These are phyloP conservation scores for Poeciliopsis prolifica DNA, from an alignment of 2,113 vertebrate species.

Conservation along the genomic window DNA sequence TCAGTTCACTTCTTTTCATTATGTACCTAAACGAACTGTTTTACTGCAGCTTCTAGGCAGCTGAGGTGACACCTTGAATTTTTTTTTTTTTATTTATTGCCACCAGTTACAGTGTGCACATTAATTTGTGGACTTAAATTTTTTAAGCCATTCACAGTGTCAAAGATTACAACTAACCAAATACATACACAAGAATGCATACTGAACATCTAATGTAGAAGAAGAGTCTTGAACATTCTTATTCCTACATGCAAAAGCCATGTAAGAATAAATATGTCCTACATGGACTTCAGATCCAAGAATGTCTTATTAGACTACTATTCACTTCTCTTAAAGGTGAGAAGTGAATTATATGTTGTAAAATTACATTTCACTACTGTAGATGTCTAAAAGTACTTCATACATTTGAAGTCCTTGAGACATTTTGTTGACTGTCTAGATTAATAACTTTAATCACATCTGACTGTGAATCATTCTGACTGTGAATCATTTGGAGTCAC, in stretches of 20 bases:
- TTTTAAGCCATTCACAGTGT: background rate
- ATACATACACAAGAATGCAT: background rate
- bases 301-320: too few relatives aligned
- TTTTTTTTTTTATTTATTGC: background rate
- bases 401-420: background rate
- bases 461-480: slow-evolving; percentile 2
- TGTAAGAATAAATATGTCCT: too few relatives aligned
- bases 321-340: too few relatives aligned
- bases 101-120: background rate
- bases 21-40: background rate
- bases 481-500: slow-evolving; percentile 23
- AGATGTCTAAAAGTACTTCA: background rate
- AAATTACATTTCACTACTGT: background rate
- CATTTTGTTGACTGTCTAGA: background rate
- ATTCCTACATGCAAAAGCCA: too few relatives aligned
- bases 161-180: background rate
- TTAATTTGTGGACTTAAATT: background rate
- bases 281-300: too few relatives aligned
- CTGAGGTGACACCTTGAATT: background rate
- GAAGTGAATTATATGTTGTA: background rate
- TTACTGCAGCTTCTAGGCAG: background rate
- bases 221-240: too few relatives aligned
- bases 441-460: slow-evolving; percentile 8
- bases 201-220: too few relatives aligned
- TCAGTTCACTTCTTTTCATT: background rate